phyloP scores from a whole-genome alignment of 2,888 invertebrate species.

The Congeria kusceri region DNA sequence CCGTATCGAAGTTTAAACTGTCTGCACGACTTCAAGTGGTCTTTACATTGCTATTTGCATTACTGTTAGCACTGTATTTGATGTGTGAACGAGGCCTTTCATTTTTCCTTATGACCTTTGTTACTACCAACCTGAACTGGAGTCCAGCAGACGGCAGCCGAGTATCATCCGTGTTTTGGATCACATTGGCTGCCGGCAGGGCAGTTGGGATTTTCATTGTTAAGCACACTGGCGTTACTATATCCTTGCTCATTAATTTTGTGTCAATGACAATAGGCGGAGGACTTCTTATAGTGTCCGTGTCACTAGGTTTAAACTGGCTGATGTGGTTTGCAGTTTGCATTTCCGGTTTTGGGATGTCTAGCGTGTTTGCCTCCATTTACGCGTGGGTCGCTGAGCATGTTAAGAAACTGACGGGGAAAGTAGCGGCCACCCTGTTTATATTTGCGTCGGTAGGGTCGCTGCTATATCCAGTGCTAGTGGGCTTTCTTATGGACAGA shows the following conservation, averaged over 20 bases:
- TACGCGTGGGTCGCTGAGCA: neutral
- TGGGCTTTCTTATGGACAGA: neutral
- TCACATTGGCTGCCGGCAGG: slow-evolving; percentile 25
- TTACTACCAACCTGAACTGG: slow-evolving; percentile 21
- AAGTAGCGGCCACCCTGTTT: neutral
- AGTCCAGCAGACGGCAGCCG: slow-evolving; percentile 12
- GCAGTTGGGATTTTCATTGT: slow-evolving; percentile 20
- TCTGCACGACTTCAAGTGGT: slow-evolving; percentile 13
- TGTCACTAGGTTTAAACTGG: neutral
- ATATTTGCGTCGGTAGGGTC: neutral
- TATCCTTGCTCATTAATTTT: slow-evolving; percentile 13
- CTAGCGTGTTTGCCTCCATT: neutral
- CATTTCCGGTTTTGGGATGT: neutral
- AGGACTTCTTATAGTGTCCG: neutral
- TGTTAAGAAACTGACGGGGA: neutral
- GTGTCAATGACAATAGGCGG: neutral
- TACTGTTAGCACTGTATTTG: slow-evolving; percentile 13
- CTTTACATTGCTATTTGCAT: slow-evolving; percentile 26
- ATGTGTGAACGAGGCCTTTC: slow-evolving; percentile 27
- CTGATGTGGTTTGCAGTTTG: neutral
- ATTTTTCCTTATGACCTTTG: slow-evolving; percentile 31
- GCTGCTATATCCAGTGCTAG: neutral
- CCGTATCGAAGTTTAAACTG: neutral
- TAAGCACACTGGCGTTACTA: slow-evolving; percentile 10
- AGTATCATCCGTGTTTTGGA: slow-evolving; percentile 16